These are phyloP conservation scores for Bothrops alternatus DNA, from an alignment of 2,797 vertebrate genomes.

Conservation along the genomic window DNA sequence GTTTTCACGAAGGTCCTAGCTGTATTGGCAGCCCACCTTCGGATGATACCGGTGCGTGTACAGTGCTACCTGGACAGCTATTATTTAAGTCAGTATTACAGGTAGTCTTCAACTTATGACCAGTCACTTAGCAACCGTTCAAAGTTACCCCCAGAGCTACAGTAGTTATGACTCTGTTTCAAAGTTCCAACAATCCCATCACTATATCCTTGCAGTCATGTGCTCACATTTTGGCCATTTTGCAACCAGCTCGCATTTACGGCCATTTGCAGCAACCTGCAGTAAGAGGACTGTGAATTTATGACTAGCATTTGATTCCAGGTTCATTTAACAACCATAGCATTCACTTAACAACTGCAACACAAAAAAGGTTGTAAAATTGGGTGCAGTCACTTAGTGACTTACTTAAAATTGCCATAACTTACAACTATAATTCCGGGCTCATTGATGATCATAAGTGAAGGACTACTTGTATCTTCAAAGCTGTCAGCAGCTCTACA, in stretches of 20 bases:
- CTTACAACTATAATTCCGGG: background rate
- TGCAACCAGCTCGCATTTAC: background rate
- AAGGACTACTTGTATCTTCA: background rate
- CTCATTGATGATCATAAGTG: background rate
- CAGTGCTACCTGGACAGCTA: no score
- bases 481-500: background rate
- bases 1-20: no score
- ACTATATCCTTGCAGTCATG: background rate
- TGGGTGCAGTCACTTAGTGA: background rate
- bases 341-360: background rate
- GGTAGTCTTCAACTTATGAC: background rate
- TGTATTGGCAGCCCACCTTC: no score
- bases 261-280: background rate
- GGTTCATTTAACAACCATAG: background rate
- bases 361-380: background rate
- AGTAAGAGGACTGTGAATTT: background rate
- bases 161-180: background rate
- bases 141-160: background rate
- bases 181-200: background rate
- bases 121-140: background rate
- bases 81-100: background rate
- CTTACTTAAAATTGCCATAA: background rate
- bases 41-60: no score
- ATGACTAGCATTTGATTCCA: background rate
- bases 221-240: background rate